These are phyloP conservation scores for Forbesichthys papilliferus DNA, from an alignment of 2,113 vertebrate species.

Conservation along the genomic window DNA sequence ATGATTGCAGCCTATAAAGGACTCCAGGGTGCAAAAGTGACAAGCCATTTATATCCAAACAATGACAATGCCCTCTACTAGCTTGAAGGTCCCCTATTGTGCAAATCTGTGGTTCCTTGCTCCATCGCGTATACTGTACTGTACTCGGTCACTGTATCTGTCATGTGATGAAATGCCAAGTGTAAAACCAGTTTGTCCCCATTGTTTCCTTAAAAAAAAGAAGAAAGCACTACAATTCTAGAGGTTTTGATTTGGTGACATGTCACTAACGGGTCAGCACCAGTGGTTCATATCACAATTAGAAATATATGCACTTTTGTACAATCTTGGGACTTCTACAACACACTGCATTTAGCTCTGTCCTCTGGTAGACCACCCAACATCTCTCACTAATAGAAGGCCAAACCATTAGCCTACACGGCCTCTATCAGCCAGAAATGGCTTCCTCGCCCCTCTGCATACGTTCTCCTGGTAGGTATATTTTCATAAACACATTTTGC, in stretches of 20 bases:
- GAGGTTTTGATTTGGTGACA: no score
- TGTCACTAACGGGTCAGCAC: no score
- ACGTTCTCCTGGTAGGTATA: neutral
- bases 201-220: neutral
- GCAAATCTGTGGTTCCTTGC: constrained; percentile 42
- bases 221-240: no score
- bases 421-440: neutral
- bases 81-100: neutral
- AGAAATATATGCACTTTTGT: no score
- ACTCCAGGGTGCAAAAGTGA: constrained; percentile 30
- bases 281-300: no score
- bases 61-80: constrained; percentile 19
- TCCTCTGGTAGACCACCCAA: no score
- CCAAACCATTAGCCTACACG: neutral
- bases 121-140: constrained; percentile 1
- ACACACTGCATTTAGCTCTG: no score
- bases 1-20: constrained; percentile 24
- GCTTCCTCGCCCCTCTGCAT: neutral
- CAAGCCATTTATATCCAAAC: constrained; percentile 39
- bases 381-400: no score
- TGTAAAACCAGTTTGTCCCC: no score
- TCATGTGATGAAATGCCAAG: constrained; percentile 16
- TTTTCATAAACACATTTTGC: no score
- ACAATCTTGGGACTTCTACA: no score
- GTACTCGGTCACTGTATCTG: no score